Percentiles rank a stretch among this genome's conserved stretches.
phyloP scores from a whole-genome alignment of 1,140 invertebrate genomes.

The Nasonia vitripennis region DNA sequence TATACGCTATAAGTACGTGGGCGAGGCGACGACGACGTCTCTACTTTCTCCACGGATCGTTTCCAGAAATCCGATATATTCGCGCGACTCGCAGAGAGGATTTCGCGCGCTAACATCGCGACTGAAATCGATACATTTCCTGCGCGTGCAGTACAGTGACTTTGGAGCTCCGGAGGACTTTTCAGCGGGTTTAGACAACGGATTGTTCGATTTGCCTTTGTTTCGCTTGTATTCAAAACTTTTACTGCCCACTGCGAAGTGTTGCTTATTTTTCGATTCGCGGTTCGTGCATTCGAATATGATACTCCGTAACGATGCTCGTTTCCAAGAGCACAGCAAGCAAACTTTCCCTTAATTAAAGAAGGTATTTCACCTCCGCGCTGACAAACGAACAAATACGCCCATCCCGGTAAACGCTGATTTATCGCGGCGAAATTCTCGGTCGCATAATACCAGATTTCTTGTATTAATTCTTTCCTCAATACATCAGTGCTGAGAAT shows the following conservation, averaged over 20 bases:
- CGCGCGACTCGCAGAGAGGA: constrained; percentile 42
- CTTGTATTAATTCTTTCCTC: constrained; percentile 19
- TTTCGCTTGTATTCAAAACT: neutral
- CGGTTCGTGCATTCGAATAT: neutral
- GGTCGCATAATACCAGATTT: constrained; percentile 6
- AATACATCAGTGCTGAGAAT: constrained; percentile 13
- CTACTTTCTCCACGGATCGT: constrained; percentile 60
- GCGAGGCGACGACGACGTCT: constrained; percentile 52
- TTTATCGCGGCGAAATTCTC: constrained; percentile 40
- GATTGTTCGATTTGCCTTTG: constrained; percentile 13
- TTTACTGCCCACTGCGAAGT: neutral
- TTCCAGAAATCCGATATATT: constrained; percentile 63
- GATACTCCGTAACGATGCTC: neutral
- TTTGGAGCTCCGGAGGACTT: neutral
- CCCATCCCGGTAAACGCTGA: constrained; percentile 26
- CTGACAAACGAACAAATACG: neutral
- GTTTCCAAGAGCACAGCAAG: neutral
- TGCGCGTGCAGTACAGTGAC: neutral
- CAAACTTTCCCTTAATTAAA: constrained; percentile 39
- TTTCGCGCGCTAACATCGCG: constrained; percentile 51
- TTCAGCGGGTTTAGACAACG: constrained; percentile 25
- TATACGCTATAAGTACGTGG: constrained; percentile 49
- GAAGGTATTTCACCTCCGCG: neutral
- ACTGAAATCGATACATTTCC: constrained; percentile 57
- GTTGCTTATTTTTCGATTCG: neutral